A percentile compares a stretch with the other conserved stretches of the same genome.
Evolutionary conservation across 1,140 invertebrate genomes (phyloP).

Genomic region (Piezodorus guildinii): DNA sequence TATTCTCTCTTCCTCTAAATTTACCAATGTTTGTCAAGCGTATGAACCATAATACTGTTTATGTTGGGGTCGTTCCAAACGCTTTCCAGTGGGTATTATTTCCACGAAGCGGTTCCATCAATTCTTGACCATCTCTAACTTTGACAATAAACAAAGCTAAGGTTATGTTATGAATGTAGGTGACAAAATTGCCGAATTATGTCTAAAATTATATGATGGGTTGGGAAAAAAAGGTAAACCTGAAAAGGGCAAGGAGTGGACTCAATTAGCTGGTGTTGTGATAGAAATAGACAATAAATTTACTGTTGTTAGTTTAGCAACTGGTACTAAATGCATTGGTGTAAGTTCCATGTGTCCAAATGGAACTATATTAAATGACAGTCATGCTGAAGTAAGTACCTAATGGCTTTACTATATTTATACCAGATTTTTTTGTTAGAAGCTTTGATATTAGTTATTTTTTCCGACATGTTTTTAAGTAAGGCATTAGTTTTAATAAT

Average conservation of each 20-base stretch:
- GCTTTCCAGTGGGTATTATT: too few relatives aligned
- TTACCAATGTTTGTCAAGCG: too few relatives aligned
- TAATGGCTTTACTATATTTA: constrained; percentile 10
- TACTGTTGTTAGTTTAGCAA: constrained; percentile 66
- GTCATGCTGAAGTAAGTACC: constrained; percentile 63
- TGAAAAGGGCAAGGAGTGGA: constrained; percentile 57
- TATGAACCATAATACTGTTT: too few relatives aligned
- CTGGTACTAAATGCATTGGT: constrained; percentile 85
- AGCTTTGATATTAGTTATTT: too few relatives aligned
- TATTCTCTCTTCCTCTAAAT: too few relatives aligned
- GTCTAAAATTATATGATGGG: constrained; percentile 16
- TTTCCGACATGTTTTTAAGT: too few relatives aligned
- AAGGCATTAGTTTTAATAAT: too few relatives aligned
- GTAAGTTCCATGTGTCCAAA: constrained; percentile 47
- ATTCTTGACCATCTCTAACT: too few relatives aligned
- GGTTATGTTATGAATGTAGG: constrained; percentile 6
- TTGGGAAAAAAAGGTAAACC: constrained; percentile 27
- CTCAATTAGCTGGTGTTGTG: constrained; percentile 62
- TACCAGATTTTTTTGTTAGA: too few relatives aligned
- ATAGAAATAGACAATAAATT: constrained; percentile 38
- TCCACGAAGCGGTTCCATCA: too few relatives aligned
- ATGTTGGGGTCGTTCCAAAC: too few relatives aligned
- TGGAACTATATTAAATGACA: constrained; percentile 72
- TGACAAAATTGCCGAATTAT: constrained; percentile 20
- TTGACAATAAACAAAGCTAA: too few relatives aligned